These are phyloP conservation scores for Leucophora obtusa DNA, from an alignment of 2,888 invertebrate species.

Conservation along the genomic window DNA sequence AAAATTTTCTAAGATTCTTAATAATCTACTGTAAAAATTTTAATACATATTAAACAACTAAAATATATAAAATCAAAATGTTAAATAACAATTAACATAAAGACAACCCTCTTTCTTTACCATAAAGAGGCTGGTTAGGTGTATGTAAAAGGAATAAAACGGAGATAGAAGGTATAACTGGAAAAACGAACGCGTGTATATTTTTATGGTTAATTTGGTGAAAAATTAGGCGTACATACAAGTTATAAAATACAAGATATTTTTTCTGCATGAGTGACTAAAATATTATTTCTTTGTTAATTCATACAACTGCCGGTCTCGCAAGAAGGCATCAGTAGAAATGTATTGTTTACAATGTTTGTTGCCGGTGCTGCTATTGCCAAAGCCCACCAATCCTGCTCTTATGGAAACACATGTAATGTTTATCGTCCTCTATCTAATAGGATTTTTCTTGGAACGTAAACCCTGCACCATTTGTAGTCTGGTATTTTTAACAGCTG, in stretches of 20 bases:
- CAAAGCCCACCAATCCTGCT: slow-evolving; percentile 98
- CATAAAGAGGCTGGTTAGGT: background rate
- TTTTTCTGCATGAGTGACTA: background rate
- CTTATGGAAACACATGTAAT: slow-evolving; percentile 97
- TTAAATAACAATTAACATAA: background rate
- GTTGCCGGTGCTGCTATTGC: slow-evolving; percentile 96
- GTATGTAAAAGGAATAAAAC: background rate
- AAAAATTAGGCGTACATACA: background rate
- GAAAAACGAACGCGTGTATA: slow-evolving; percentile 5
- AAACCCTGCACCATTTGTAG: slow-evolving; percentile 99
- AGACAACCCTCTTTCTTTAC: background rate
- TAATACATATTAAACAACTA: background rate
- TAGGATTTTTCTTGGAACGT: slow-evolving; percentile 97
- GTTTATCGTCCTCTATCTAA: slow-evolving; percentile 97
- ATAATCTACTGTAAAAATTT: background rate
- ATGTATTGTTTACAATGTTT: slow-evolving; percentile 99
- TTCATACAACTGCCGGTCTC: background rate
- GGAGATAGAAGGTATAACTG: background rate
- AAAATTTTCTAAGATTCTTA: slow-evolving; percentile 4
- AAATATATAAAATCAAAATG: slow-evolving; percentile 20
- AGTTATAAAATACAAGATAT: background rate
- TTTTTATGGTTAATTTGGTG: background rate
- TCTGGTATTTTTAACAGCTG: slow-evolving; percentile 94
- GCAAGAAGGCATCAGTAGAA: background rate
- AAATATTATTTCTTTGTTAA: background rate